These are phyloP conservation scores for Falco novaeseelandiae DNA, from an alignment of 2,797 vertebrate species.

Conservation along the genomic window DNA sequence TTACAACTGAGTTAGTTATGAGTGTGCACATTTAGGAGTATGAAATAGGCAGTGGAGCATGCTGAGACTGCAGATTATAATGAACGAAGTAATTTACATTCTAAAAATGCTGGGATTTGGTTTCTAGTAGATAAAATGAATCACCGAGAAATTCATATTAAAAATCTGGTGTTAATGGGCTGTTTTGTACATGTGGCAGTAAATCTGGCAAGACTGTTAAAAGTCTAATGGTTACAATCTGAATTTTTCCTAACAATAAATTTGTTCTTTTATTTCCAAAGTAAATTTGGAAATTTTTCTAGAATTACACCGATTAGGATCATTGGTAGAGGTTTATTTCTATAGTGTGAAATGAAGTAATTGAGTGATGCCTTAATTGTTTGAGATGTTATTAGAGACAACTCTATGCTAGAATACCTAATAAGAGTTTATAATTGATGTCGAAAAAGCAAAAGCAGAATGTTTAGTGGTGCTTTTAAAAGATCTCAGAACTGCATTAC, in stretches of 20 bases:
- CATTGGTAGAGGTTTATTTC: background rate
- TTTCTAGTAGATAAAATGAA: slow-evolving; percentile 7
- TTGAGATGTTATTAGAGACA: background rate
- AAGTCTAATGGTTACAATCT: background rate
- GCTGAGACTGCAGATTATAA: slow-evolving; percentile 10
- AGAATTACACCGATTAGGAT: background rate
- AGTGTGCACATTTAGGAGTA: background rate
- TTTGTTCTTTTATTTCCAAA: background rate
- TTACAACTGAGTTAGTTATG: background rate
- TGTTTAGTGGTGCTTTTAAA: background rate
- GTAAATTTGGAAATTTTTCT: background rate
- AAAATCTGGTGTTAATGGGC: background rate
- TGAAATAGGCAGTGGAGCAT: background rate
- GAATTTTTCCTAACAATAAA: background rate
- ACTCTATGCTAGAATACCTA: background rate
- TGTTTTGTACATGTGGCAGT: background rate
- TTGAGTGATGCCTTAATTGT: background rate
- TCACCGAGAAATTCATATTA: background rate
- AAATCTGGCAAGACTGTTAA: background rate
- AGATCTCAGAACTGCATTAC: background rate
- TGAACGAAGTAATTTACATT: background rate
- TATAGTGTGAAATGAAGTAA: background rate
- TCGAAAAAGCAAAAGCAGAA: background rate
- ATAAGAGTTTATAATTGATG: background rate
- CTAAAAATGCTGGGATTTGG: background rate